These are phyloP conservation scores for Oscheius sp. DNA, from an alignment of 2,888 invertebrate species.

Conservation along the genomic window DNA sequence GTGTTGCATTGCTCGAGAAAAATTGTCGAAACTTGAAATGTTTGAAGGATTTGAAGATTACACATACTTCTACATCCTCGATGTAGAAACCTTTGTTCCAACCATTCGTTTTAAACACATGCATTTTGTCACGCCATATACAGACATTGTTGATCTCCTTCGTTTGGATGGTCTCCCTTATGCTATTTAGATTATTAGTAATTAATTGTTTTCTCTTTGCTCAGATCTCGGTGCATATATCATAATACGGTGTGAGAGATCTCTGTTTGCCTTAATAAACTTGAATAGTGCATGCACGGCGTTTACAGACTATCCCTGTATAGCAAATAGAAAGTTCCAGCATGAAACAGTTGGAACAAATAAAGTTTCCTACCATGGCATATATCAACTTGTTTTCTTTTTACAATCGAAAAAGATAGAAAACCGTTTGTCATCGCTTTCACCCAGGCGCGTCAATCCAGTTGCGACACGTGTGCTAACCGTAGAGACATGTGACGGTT, in stretches of 20 bases:
- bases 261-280: background rate
- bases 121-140: background rate
- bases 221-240: background rate
- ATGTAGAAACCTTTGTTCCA: background rate
- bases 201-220: background rate
- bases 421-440: background rate
- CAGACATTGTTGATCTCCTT: background rate
- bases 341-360: constrained; percentile 12
- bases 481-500: constrained; percentile 23
- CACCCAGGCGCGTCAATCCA: background rate
- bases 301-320: background rate
- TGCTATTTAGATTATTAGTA: background rate
- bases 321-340: constrained; percentile 13
- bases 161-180: background rate
- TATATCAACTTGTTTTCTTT: background rate
- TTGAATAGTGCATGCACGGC: background rate
- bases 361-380: background rate
- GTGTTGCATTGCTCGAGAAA: background rate
- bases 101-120: background rate
- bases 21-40: background rate
- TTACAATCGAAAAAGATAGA: background rate
- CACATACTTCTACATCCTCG: constrained; percentile 10
- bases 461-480: constrained; percentile 21
- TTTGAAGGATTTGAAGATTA: background rate
- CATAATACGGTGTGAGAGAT: background rate